Conservation (phyloP, 2,113 vertebrate genomes). For the Rhabdornis inornatus region DNA sequence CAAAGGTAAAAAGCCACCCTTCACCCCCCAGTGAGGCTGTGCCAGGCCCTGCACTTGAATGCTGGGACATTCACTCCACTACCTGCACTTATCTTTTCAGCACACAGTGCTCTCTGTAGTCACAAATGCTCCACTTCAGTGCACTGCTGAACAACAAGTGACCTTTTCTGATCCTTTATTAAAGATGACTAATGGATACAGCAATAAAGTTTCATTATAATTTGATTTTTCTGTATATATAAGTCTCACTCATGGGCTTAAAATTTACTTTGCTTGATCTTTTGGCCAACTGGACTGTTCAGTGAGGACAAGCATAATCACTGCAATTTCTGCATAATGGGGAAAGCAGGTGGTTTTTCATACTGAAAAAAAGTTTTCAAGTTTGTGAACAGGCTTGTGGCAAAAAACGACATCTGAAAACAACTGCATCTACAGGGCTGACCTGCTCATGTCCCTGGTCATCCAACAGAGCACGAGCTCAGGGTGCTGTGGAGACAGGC, state of each 20-base stretch:
- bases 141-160: constrained; percentile 40
- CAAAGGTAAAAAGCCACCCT: constrained; percentile 51
- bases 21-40: not conserved
- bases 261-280: not conserved
- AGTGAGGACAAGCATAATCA: not conserved
- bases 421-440: not conserved
- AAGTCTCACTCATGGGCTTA: not conserved
- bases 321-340: not conserved
- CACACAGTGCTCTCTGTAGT: not conserved
- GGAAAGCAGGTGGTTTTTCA: not conserved
- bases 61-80: not conserved
- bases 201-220: constrained; percentile 54
- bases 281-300: not conserved
- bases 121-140: constrained; percentile 41
- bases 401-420: not conserved
- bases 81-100: constrained; percentile 36
- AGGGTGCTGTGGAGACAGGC: not conserved
- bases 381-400: not conserved
- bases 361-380: not conserved
- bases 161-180: constrained; percentile 58
- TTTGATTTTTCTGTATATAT: not conserved
- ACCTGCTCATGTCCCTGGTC: not conserved
- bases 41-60: constrained; percentile 22
- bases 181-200: constrained; percentile 55
- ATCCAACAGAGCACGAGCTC: not conserved